A percentile compares a stretch with the other conserved stretches of the same genome.
Evolutionary conservation across 2,888 invertebrate species (phyloP).

Genomic region (Drepana falcataria): DNA sequence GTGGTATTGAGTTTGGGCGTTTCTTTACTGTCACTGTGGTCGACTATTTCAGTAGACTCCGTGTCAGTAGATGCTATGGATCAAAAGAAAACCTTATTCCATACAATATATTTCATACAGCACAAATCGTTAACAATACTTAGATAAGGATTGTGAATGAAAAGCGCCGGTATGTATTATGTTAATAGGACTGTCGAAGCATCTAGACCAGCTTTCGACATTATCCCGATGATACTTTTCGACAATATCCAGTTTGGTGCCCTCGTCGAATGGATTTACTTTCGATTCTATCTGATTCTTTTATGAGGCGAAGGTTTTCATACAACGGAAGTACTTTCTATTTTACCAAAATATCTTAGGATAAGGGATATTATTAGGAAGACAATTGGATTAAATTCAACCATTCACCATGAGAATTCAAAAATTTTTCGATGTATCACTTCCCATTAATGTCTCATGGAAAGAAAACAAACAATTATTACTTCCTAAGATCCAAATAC

Average conservation of each 20-base stretch:
- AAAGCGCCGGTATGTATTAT: neutral
- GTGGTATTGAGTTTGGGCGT: constrained; percentile 38
- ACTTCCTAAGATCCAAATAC: too few species aligned
- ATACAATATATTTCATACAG: neutral
- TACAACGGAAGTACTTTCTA: constrained; percentile 2
- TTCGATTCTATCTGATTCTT: constrained; percentile 3
- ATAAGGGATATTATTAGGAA: too few species aligned
- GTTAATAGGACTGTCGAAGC: neutral
- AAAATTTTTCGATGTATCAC: too few species aligned
- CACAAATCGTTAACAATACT: neutral
- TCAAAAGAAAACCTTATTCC: too few species aligned
- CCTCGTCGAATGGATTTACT: constrained; percentile 6
- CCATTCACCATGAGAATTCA: neutral
- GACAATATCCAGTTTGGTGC: constrained; percentile 1
- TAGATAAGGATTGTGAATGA: neutral
- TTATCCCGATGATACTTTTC: neutral
- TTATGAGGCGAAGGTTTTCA: constrained; percentile 2
- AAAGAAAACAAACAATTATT: too few species aligned
- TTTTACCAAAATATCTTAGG: neutral
- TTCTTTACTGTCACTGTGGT: too few species aligned
- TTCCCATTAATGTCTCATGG: too few species aligned
- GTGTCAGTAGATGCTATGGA: too few species aligned
- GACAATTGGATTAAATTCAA: too few species aligned
- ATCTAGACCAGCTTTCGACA: neutral
- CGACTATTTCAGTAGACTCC: too few species aligned